These are phyloP conservation scores for Andrena flavipes DNA, from an alignment of 2,888 invertebrate genomes.

Conservation along the genomic window DNA sequence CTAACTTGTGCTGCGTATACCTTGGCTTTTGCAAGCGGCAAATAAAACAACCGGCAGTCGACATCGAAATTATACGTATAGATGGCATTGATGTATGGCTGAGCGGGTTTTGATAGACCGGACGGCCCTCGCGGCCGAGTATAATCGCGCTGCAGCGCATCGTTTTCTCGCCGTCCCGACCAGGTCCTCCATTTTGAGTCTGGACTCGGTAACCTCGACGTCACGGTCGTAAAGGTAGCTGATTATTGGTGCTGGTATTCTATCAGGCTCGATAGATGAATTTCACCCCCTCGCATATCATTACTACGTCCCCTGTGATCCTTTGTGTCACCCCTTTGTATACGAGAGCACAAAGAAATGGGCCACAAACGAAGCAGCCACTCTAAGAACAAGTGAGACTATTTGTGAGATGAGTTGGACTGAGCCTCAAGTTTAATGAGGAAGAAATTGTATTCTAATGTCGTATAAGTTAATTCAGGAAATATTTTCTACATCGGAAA, in stretches of 20 bases:
- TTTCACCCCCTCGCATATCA: constrained; percentile 38
- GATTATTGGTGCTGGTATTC: constrained; percentile 37
- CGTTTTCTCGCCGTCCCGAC: constrained; percentile 71
- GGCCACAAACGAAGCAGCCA: not conserved
- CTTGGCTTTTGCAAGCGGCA: constrained; percentile 61
- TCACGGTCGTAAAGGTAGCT: constrained; percentile 41
- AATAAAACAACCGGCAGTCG: constrained; percentile 75
- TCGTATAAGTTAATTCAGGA: not conserved
- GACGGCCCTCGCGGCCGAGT: constrained; percentile 72
- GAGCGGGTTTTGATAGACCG: constrained; percentile 81
- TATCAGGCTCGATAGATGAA: constrained; percentile 33
- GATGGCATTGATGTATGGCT: constrained; percentile 82
- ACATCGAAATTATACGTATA: constrained; percentile 82
- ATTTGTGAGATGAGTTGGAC: not conserved
- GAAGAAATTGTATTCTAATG: not conserved
- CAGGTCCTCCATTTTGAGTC: constrained; percentile 72
- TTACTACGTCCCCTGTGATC: not conserved
- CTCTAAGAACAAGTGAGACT: not conserved
- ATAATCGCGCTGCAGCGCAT: constrained; percentile 73
- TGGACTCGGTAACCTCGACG: constrained; percentile 53
- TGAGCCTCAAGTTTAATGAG: not conserved
- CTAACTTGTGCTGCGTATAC: constrained; percentile 53
- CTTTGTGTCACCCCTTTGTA: not conserved
- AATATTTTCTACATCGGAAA: not conserved
- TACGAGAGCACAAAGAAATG: not conserved